Evolutionary conservation across 1,140 invertebrate genomes (phyloP).

Genomic region (Heliconius melpomene): DNA sequence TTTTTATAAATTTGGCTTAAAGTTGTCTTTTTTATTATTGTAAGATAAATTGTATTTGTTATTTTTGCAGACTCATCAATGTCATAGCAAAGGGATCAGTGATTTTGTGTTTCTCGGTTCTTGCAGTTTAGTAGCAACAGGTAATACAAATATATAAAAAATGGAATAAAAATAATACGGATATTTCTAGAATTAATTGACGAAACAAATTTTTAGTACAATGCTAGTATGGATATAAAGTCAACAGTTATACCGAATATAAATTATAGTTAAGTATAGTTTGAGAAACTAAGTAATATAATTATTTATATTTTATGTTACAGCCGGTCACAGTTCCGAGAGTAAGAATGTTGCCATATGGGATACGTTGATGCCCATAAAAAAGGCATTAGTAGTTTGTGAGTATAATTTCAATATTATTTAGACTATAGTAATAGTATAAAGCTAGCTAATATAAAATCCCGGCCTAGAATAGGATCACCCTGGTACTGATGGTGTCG

Average conservation of each 20-base stretch:
- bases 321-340: slow-evolving; percentile 97
- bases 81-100: slow-evolving; percentile 97
- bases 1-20: too few relatives aligned
- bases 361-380: slow-evolving; percentile 98
- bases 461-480: too few relatives aligned
- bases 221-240: too few relatives aligned
- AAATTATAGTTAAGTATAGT: not conserved
- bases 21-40: too few relatives aligned
- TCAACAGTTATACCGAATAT: too few relatives aligned
- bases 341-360: slow-evolving; percentile 99
- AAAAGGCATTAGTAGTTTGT: slow-evolving; percentile 95
- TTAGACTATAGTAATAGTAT: too few relatives aligned
- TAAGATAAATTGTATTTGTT: not conserved
- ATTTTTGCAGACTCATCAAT: slow-evolving; percentile 81
- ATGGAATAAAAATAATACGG: not conserved
- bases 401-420: slow-evolving; percentile 57
- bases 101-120: slow-evolving; percentile 99
- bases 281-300: not conserved
- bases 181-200: too few relatives aligned
- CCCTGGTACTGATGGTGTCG: too few relatives aligned
- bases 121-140: slow-evolving; percentile 97
- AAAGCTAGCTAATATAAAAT: too few relatives aligned
- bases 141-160: slow-evolving; percentile 57
- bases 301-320: slow-evolving; percentile 41
- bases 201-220: too few relatives aligned